These are phyloP conservation scores for Brachyptera risi DNA, from an alignment of 2,888 invertebrate species.

Conservation along the genomic window DNA sequence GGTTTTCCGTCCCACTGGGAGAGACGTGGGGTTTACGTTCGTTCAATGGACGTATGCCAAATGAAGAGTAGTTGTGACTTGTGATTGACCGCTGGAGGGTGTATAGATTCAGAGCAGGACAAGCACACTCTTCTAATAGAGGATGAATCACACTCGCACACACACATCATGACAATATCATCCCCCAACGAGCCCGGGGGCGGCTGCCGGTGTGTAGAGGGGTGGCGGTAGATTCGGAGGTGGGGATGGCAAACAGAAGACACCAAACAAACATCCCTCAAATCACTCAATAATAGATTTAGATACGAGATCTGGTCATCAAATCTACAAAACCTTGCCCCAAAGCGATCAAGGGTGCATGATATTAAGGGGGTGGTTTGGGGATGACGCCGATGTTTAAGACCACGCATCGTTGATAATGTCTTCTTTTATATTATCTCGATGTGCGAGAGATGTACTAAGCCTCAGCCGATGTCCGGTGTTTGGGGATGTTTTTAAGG, in stretches of 20 bases:
- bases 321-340: background rate
- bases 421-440: constrained; percentile 18
- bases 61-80: constrained; percentile 22
- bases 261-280: constrained; percentile 25
- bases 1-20: too few species aligned
- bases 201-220: background rate
- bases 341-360: constrained; percentile 15
- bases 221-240: background rate
- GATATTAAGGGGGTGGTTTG: background rate
- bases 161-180: constrained; percentile 20
- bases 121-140: constrained; percentile 2
- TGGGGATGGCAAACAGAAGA: constrained; percentile 6
- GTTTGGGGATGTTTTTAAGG: constrained; percentile 19
- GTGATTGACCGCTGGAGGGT: constrained; percentile 23
- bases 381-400: background rate
- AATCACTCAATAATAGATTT: constrained; percentile 27
- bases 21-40: background rate
- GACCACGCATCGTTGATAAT: constrained; percentile 8
- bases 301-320: constrained; percentile 23
- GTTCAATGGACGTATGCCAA: constrained; percentile 15
- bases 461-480: constrained; percentile 13
- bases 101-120: background rate
- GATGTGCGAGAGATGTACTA: constrained; percentile 7
- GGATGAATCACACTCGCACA: constrained; percentile 20
- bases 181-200: constrained; percentile 8